Base-by-base conservation (phyloP, 2,797 vertebrate species). In the Falco biarmicus region DNA sequence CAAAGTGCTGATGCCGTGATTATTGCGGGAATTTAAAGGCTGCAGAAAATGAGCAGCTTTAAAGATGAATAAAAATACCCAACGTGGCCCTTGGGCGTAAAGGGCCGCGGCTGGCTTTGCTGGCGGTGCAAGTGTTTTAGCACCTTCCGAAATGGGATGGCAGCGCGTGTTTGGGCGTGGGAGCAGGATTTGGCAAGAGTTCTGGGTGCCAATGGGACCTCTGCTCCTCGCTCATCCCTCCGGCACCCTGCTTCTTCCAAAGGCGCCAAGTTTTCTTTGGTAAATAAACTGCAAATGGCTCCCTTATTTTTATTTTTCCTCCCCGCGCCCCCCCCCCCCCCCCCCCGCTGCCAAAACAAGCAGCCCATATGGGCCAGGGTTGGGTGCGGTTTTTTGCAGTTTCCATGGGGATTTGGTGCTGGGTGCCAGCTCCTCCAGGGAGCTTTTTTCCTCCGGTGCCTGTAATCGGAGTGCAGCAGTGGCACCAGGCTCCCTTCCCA, bases 371-470 rank as follows among this genome's bases (percentile, higher is more conserved):
- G 87, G 89, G 87, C 84, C 20, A 39, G 77, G 54, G 15, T 14
- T 86, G 89, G 93, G 89, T 93, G 83, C 79, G 63, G 54, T 57
- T 89, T 87, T 71, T 20, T 12, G 14, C 76, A 0, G 95, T 96
- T 96, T 94, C 94, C 91, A 95, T 96, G 93, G 95, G 86, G 93
- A 95, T 93, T 93, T 92, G 83, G 53, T 73, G 88, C 82, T 65
- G 86, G 69, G 47, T 76, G 70, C 83, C 10, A 20, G 47, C 54
- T 93, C 43, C 54, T 26, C 37, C 28, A 26, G 37, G 26, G 60
- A 9, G 60, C 39, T 41, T 16, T 17, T 20, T 4, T 11, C 7
- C 48, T 78, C 31, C 1, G 4, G 29, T 84, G 60, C 39, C 43
- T 3, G 94, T 95, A 93, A 96, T 70, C 34, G 1, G 96, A 95